Evolutionary conservation across 2,888 invertebrate species (phyloP), one percentile per base, ranked within the genome.

Genomic region (Odontothrips loti): DNA sequence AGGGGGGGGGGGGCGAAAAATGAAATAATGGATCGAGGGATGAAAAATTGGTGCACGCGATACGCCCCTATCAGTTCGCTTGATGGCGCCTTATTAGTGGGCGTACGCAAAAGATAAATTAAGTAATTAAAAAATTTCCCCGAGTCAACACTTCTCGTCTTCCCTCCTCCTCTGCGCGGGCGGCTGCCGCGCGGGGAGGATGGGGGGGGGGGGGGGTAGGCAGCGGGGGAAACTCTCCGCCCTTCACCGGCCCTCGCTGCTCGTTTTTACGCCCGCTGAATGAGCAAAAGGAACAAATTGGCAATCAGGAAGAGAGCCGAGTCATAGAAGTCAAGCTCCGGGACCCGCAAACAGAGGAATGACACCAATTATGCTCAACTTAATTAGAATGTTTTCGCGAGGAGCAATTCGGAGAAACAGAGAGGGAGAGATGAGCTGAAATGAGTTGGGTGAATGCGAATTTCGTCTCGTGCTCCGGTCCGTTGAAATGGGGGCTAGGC

Each of bases 51-150:
- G 68, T 4, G 34, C 68, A 12, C n/a, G 68, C 68, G 58, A 58
- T 58, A 58, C 68, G 68, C 0, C 88, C 34, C 88, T 79, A 89
- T 89, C 0, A 94, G 94, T 0, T 43, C 87, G 89, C 47, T 88
- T 94, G 63, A 94, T 95, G 94, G 93, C 94, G 8, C 88, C 91
- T 82, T 93, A 91, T 86, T 92, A 91, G 68, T 9, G 68, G 68
- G 68, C 68, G 68, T 75, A 12, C 68, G 68, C 23, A 75, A 58
- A 58, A 58, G 27, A 75, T 75, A 75, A 23, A 75, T 75, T 75
- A 75, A 75, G 68, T 75, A 75, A 75, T 75, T 75, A 75, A 68
- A 27, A 75, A 75, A 75, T 27, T 27, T 75, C 68, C 23, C 12
- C 68, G 27, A 75, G 68, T 75, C 68, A 23, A 75, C 68, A 75